Percentiles rank a stretch among this genome's conserved stretches.
Evolutionary conservation across 1,140 invertebrate genomes (phyloP).

Genomic region (Teleogryllus occipitalis): DNA sequence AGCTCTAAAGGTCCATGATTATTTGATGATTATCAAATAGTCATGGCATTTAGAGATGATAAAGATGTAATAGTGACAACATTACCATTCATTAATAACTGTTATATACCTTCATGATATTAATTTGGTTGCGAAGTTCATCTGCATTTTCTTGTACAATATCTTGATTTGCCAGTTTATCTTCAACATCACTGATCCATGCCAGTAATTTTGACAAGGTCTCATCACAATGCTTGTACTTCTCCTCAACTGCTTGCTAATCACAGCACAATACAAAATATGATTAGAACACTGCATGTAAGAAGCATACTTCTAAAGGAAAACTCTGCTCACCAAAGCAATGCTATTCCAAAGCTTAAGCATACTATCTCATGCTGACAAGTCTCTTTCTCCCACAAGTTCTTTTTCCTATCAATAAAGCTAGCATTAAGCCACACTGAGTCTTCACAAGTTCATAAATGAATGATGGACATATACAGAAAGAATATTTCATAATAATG

Average conservation of each 20-base stretch:
- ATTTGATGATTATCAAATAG: too few species aligned
- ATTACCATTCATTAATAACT: not conserved
- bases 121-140: conserved; percentile 82
- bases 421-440: not conserved
- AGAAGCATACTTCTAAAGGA: not conserved
- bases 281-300: not conserved
- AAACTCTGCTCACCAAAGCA: not conserved
- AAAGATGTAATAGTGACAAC: too few species aligned
- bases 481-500: too few species aligned
- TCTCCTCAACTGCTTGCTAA: conserved; percentile 89
- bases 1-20: too few species aligned
- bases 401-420: not conserved
- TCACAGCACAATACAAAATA: not conserved
- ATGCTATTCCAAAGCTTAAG: not conserved
- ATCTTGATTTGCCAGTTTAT: conserved; percentile 77
- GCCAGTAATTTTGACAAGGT: conserved; percentile 73
- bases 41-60: too few species aligned
- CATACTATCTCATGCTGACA: not conserved
- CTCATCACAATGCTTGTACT: conserved; percentile 84
- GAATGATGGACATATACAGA: too few species aligned
- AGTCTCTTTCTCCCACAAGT: not conserved
- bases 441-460: not conserved
- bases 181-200: conserved; percentile 81
- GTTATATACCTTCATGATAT: conserved; percentile 63
- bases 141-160: conserved; percentile 81